Evolutionary conservation across 2,888 invertebrate species (phyloP).

Genomic region (Theodoxus fluviatilis): DNA sequence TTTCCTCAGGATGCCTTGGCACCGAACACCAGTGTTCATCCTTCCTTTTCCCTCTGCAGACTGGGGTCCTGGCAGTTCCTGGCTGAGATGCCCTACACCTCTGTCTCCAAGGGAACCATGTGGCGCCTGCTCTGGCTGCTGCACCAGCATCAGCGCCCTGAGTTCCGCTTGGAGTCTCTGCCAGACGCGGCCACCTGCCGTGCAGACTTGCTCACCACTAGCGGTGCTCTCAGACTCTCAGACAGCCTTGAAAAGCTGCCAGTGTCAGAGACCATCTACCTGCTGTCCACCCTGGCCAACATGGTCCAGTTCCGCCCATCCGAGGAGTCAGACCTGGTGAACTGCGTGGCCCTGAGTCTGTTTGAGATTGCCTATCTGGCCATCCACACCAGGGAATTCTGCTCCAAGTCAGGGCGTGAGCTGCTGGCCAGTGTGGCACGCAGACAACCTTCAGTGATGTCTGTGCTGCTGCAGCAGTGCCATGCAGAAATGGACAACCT

Average conservation of each 20-base stretch:
- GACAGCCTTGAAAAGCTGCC: constrained; percentile 73
- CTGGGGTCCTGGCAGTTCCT: constrained; percentile 84
- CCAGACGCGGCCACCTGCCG: constrained; percentile 50
- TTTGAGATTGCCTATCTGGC: constrained; percentile 81
- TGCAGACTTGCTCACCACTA: constrained; percentile 43
- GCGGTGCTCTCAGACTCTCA: no score
- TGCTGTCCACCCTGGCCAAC: constrained; percentile 80
- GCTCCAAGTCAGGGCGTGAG: constrained; percentile 78
- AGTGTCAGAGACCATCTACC: constrained; percentile 79
- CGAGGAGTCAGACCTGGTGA: constrained; percentile 74
- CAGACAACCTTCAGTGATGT: constrained; percentile 76
- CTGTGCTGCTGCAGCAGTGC: constrained; percentile 70
- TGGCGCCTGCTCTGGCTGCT: constrained; percentile 66
- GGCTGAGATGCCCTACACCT: constrained; percentile 73
- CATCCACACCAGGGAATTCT: constrained; percentile 74
- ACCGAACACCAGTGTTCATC: no score
- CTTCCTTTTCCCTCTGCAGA: constrained; percentile 40
- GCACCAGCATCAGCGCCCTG: constrained; percentile 50
- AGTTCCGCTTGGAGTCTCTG: constrained; percentile 42
- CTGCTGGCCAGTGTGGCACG: constrained; percentile 76
- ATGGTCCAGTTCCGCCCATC: constrained; percentile 76
- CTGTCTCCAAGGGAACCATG: constrained; percentile 62
- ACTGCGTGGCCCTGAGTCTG: constrained; percentile 74
- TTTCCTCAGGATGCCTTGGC: no score
- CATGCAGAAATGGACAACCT: constrained; percentile 72